Evolutionary conservation across 2,888 invertebrate species (phyloP).

Genomic region (Chrysolina haemoptera): DNA sequence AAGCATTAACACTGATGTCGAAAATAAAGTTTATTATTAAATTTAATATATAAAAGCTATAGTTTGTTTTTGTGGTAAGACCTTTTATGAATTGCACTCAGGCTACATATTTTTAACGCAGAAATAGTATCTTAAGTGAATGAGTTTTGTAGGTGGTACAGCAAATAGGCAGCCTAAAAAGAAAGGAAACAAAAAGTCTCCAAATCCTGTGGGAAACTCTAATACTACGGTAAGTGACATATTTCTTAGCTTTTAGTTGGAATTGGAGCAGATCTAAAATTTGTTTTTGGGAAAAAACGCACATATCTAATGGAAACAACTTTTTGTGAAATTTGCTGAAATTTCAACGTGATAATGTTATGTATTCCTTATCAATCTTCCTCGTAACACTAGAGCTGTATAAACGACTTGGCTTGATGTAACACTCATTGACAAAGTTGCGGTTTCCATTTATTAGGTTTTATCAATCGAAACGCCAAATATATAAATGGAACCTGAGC

Average conservation of each 20-base stretch:
- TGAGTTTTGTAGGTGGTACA: constrained; percentile 65
- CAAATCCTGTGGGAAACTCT: constrained; percentile 62
- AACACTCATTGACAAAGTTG: too few relatives aligned
- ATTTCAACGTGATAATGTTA: too few relatives aligned
- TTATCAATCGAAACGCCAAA: too few relatives aligned
- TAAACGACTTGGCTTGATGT: too few relatives aligned
- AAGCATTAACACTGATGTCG: constrained; percentile 64
- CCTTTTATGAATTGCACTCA: constrained; percentile 49
- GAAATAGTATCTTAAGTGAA: constrained; percentile 40
- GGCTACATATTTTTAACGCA: constrained; percentile 30
- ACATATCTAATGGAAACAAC: too few relatives aligned
- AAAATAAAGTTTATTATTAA: constrained; percentile 67
- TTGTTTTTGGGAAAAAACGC: too few relatives aligned
- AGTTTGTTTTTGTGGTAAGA: constrained; percentile 61
- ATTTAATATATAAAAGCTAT: constrained; percentile 58
- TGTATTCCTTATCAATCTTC: too few relatives aligned
- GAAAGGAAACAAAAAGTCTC: constrained; percentile 73
- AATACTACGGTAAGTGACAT: constrained; percentile 52
- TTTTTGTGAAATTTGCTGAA: too few relatives aligned
- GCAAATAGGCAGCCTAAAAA: constrained; percentile 71
- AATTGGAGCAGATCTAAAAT: not conserved
- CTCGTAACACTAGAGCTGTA: too few relatives aligned
- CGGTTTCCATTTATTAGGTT: too few relatives aligned
- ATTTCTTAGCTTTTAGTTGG: not conserved
- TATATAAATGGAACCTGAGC: too few relatives aligned